phyloP scores from a whole-genome alignment of 1,140 invertebrate species.

The Aphelenchoides besseyi region DNA sequence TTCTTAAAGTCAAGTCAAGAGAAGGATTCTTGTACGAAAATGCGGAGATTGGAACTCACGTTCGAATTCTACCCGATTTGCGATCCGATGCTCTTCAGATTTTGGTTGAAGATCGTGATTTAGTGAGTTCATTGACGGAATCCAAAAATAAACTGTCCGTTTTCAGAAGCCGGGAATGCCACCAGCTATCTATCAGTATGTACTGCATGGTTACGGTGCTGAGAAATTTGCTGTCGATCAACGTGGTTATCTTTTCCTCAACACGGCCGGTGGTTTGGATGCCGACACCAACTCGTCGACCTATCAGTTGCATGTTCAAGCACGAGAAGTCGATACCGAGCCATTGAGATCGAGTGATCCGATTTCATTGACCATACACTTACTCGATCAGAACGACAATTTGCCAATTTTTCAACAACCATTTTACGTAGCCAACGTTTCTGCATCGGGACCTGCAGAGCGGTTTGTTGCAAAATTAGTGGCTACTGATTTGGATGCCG shows the following conservation, averaged over 20 bases:
- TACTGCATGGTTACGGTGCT: conserved; percentile 55
- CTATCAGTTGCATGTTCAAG: conserved; percentile 59
- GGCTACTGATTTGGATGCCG: conserved; percentile 40
- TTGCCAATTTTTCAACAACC: conserved; percentile 47
- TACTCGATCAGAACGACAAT: conserved; percentile 56
- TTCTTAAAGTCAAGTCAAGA: conserved; percentile 48
- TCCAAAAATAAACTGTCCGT: background rate
- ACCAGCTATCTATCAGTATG: conserved; percentile 60
- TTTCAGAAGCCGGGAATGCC: conserved; percentile 59
- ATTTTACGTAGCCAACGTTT: conserved; percentile 58
- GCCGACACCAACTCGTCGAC: conserved; percentile 50
- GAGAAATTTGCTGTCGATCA: conserved; percentile 62
- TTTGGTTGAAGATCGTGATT: conserved; percentile 58
- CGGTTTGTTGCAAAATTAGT: conserved; percentile 34
- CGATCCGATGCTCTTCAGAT: conserved; percentile 55
- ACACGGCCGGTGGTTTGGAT: conserved; percentile 43
- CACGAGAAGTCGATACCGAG: conserved; percentile 57
- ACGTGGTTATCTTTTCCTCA: conserved; percentile 58
- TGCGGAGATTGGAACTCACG: conserved; percentile 56
- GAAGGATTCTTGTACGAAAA: conserved; percentile 55
- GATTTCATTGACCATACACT: conserved; percentile 56
- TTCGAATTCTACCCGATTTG: conserved; percentile 44
- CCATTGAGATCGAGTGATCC: conserved; percentile 52
- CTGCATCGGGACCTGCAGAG: conserved; percentile 40
- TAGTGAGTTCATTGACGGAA: conserved; percentile 37